phyloP scores from a whole-genome alignment of 2,113 vertebrate species.

The Platichthys flesus region DNA sequence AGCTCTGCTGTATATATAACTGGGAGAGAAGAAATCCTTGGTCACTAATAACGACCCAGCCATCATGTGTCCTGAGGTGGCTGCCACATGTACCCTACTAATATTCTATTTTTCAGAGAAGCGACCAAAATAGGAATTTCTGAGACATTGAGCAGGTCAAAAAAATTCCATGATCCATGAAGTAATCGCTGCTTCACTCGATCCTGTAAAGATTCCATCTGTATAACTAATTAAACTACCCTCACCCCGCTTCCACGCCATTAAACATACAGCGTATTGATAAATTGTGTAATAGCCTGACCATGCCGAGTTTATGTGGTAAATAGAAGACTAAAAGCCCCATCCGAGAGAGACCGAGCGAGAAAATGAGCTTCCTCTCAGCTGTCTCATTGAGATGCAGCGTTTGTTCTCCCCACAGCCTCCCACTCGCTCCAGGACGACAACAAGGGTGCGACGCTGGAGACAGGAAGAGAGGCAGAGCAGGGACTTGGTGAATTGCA shows the following conservation, averaged over 20 bases:
- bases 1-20: neutral
- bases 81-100: neutral
- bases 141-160: neutral
- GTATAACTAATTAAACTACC: slow-evolving; percentile 25
- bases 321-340: slow-evolving; percentile 54
- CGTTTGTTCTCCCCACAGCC: slow-evolving; percentile 69
- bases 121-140: slow-evolving; percentile 6
- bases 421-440: slow-evolving; percentile 72
- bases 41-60: neutral
- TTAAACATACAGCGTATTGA: slow-evolving; percentile 41
- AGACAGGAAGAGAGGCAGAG: slow-evolving; percentile 54
- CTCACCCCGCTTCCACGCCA: slow-evolving; percentile 22
- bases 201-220: slow-evolving; percentile 45
- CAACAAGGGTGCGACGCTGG: slow-evolving; percentile 60
- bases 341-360: slow-evolving; percentile 52
- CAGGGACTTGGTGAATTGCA: slow-evolving; percentile 52
- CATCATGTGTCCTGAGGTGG: neutral
- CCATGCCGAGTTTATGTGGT: slow-evolving; percentile 33
- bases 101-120: neutral
- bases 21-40: neutral
- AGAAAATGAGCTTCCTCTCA: slow-evolving; percentile 66
- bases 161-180: slow-evolving; percentile 30
- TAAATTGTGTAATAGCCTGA: slow-evolving; percentile 43
- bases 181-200: slow-evolving; percentile 33
- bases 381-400: slow-evolving; percentile 81